These are phyloP conservation scores for Morus bassanus DNA, from an alignment of 2,797 vertebrate genomes.

Conservation along the genomic window DNA sequence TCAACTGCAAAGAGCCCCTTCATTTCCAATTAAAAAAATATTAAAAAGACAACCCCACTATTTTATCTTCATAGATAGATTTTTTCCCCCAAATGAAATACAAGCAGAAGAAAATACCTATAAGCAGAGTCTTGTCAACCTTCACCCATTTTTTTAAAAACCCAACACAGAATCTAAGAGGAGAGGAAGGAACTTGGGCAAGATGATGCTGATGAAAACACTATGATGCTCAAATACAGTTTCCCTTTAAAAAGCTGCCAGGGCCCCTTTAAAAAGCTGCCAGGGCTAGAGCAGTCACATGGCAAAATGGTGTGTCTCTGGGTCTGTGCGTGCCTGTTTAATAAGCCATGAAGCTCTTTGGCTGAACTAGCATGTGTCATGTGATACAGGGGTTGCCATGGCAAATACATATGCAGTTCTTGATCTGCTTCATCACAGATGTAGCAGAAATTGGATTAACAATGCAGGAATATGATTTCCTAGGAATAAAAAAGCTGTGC, in stretches of 20 bases:
- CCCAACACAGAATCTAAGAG: neutral
- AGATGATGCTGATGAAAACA: neutral
- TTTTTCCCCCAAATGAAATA: neutral
- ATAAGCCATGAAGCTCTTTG: constrained; percentile 24
- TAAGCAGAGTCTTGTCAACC: neutral
- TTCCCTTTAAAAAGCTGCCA: constrained; percentile 14
- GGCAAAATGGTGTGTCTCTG: neutral
- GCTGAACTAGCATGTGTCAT: neutral
- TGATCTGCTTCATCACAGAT: neutral
- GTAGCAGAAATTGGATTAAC: constrained; percentile 8
- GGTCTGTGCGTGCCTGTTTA: constrained; percentile 25
- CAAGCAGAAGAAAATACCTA: neutral
- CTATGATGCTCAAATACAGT: neutral
- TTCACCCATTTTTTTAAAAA: neutral
- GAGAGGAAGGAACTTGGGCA: rapidly evolving
- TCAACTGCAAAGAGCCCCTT: neutral
- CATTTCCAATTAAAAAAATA: neutral
- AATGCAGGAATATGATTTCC: neutral
- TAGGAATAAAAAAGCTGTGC: neutral
- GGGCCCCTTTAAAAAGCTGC: constrained; percentile 1
- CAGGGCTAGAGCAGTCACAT: constrained; percentile 18
- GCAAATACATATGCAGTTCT: constrained; percentile 27
- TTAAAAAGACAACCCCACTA: rapidly evolving
- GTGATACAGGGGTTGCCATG: constrained; percentile 66
- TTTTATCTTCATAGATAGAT: neutral